Evolutionary conservation across 2,888 invertebrate genomes (phyloP), one percentile per base, ranked within the genome.

Genomic region (Thyatira batis): DNA sequence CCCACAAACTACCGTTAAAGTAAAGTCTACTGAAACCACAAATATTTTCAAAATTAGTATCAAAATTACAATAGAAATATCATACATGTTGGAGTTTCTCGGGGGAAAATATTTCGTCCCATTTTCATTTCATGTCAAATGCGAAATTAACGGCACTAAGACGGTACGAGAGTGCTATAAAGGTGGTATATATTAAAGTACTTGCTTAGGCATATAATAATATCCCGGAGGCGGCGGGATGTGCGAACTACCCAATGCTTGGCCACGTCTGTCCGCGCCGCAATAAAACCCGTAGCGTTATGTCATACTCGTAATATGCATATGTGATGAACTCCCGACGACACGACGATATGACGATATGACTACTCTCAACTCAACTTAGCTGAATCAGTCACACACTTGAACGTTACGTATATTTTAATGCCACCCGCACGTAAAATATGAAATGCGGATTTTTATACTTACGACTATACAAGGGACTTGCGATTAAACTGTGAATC

Each of bases 221-320:
- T 79, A 83, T 80, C 39, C 5, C 63, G 68, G 74, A 69, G 73
- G 71, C 68, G 73, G 58, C 17, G 71, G 67, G 65, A 61, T 63
- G 70, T 61, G 69, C 71, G 63, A 64, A 64, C 61, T 72, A 68
- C 74, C 76, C 79, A 82, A 84, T 84, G 80, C 84, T 80, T 79
- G 80, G 82, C 82, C 80, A 79, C 84, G 84, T 87, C 85, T 78
- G 87, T 84, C 85, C 80, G 82, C 68, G 75, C 58, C 52, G 89
- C 84, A 89, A 89, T 89, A 89, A 89, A 89, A 85, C 75, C 72
- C 71, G 78, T 79, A 78, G 74, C 77, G 80, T 87, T 86, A 83
- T 86, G 78, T 80, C 83, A 84, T 89, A 39, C 17, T 39, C 39
- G 17, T 39, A 85, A 87, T 87, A 85, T 86, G 86, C 87, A 89